Evolutionary conservation across 2,888 invertebrate species (phyloP), one percentile per base, ranked within the genome.

Genomic region (Adelognathus sp.): DNA sequence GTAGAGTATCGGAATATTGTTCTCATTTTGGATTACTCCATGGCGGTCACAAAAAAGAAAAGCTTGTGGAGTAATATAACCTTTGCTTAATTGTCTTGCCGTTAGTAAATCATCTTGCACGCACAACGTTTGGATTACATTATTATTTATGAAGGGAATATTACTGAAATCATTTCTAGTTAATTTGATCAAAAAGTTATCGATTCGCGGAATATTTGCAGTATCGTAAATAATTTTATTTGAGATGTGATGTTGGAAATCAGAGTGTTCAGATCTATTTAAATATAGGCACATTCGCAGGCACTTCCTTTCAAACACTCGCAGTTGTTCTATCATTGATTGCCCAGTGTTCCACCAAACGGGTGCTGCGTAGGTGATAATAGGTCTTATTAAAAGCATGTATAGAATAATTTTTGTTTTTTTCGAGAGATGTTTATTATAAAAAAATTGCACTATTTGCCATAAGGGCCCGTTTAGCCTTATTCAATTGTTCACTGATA

Each of bases 301-400:
- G 33, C 58, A 58, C n/a, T 33, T 58, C 31, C 58, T 33, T 31
- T 31, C 33, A 11, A 58, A 58, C 39, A 18, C 39, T 31, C 58
- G 3, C 11, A 58, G 58, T 58, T n/a, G n/a, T n/a, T n/a, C n/a
- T n/a, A n/a, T n/a, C n/a, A n/a, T n/a, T n/a, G n/a, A n/a, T n/a
- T n/a, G n/a, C n/a, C n/a, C n/a, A n/a, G n/a, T n/a, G n/a, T n/a
- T n/a, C n/a, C n/a, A n/a, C n/a, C n/a, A n/a, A n/a, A n/a, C n/a
- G n/a, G n/a, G n/a, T n/a, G n/a, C n/a, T n/a, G n/a, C n/a, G n/a
- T n/a, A n/a, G n/a, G n/a, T n/a, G n/a, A n/a, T n/a, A n/a, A n/a
- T n/a, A n/a, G n/a, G n/a, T n/a, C n/a, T 39, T 9, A 39, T n/a
- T 39, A 39, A 9, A 9, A 39, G 39, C 9, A 39, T 9, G n/a